These are phyloP conservation scores for Cryptotermes secundus DNA, from an alignment of 1,140 invertebrate species.

Conservation along the genomic window DNA sequence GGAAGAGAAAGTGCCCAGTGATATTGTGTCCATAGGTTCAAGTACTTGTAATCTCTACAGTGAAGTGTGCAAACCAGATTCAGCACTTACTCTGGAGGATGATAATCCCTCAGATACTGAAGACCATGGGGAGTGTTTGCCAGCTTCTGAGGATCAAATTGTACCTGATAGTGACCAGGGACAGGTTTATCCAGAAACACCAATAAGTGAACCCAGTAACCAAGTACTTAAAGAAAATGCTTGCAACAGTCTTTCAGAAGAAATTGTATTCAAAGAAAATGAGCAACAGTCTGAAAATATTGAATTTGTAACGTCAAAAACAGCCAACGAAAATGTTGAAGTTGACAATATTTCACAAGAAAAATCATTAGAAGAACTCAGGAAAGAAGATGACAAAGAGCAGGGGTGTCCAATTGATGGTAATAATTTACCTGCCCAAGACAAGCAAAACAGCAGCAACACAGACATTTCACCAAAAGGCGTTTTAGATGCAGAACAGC, in stretches of 20 bases:
- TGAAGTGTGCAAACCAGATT: constrained; percentile 33
- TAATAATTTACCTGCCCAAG: background rate
- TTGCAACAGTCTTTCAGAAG: constrained; percentile 22
- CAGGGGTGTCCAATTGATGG: background rate
- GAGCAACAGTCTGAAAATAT: too few species aligned
- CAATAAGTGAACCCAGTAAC: constrained; percentile 26
- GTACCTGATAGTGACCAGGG: constrained; percentile 45
- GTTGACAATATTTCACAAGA: background rate
- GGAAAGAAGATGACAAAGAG: background rate
- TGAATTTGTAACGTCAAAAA: background rate
- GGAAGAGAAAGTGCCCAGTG: constrained; percentile 10
- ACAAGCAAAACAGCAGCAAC: background rate
- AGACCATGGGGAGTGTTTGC: constrained; percentile 14
- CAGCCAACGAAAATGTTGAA: background rate
- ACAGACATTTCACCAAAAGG: background rate
- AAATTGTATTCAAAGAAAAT: constrained; percentile 28
- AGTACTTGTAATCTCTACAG: constrained; percentile 37
- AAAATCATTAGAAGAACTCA: background rate
- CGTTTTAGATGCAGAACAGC: background rate
- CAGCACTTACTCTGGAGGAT: constrained; percentile 13
- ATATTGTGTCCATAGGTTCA: constrained; percentile 31
- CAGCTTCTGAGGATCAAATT: constrained; percentile 49
- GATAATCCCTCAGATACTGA: constrained; percentile 2
- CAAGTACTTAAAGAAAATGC: constrained; percentile 36
- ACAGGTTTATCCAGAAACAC: constrained; percentile 15